Evolutionary conservation across 2,113 vertebrate genomes (phyloP).

Genomic region (Electrona antarctica): DNA sequence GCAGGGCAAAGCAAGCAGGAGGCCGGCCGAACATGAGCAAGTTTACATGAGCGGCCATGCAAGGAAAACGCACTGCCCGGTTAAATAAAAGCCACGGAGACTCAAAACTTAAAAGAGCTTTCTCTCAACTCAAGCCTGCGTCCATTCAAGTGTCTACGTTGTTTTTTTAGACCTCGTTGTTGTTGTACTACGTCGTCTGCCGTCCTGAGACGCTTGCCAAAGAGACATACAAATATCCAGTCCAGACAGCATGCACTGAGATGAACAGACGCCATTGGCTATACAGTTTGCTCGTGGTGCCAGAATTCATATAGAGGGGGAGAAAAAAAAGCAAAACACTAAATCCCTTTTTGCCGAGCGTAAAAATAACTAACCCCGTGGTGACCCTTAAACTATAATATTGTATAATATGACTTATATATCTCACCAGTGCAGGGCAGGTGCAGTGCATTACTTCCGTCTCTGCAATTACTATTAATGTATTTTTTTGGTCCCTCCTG

Average conservation of each 20-base stretch:
- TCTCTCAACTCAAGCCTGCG: background rate
- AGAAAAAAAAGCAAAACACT: constrained; percentile 7
- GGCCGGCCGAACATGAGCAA: background rate
- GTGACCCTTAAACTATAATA: constrained; percentile 2
- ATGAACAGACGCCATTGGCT: background rate
- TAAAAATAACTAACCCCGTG: background rate
- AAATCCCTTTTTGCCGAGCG: background rate
- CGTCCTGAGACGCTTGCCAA: background rate
- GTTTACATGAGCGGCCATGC: background rate
- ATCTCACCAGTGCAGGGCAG: no score
- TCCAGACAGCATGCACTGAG: background rate
- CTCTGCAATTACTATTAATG: no score
- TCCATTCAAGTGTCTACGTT: constrained; percentile 6
- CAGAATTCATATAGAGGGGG: background rate
- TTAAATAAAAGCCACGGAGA: background rate
- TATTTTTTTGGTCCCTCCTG: no score
- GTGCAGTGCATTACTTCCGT: no score
- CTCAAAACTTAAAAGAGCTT: background rate
- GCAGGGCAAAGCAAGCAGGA: background rate
- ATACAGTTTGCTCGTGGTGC: background rate
- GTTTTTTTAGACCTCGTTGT: background rate
- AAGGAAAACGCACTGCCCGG: background rate
- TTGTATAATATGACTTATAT: background rate
- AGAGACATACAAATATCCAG: background rate
- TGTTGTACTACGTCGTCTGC: no score